phyloP scores from a whole-genome alignment of 1,140 invertebrate species.

The Ylistrum balloti region DNA sequence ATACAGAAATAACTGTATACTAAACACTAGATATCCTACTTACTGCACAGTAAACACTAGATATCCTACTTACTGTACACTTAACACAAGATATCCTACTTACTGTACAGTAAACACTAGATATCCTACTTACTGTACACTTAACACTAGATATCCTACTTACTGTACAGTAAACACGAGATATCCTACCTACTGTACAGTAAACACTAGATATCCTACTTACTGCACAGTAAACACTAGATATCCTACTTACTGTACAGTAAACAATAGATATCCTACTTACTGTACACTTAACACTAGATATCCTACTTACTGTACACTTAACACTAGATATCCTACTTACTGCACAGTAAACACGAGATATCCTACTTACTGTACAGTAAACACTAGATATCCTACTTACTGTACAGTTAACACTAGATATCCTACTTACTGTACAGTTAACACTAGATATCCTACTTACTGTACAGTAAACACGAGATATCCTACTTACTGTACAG shows the following conservation, averaged over 20 bases:
- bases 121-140: neutral
- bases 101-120: neutral
- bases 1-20: neutral
- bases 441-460: neutral
- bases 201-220: neutral
- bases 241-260: neutral
- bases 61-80: neutral
- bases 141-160: neutral
- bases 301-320: neutral
- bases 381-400: neutral
- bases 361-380: neutral
- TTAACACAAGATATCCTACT: neutral
- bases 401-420: neutral
- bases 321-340: neutral
- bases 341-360: neutral
- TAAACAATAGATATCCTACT: neutral
- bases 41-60: neutral
- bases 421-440: neutral
- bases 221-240: neutral
- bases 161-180: neutral
- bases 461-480: neutral
- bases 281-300: neutral
- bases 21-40: neutral
- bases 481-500: neutral
- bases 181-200: neutral